phyloP scores from a whole-genome alignment of 1,140 invertebrate species.

The Nixonia krombeini region DNA sequence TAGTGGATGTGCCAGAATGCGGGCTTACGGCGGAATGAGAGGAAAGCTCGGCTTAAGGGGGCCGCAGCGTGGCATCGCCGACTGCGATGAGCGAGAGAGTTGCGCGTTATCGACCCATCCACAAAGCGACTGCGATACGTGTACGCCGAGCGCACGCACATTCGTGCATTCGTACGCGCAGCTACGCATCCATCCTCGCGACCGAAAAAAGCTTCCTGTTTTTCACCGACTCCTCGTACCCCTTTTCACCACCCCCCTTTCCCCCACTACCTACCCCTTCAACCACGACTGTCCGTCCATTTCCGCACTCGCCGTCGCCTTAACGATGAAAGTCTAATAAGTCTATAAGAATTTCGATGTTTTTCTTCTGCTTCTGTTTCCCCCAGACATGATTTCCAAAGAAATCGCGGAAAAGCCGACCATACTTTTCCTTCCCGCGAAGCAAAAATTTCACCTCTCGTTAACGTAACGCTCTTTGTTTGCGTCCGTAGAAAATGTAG shows the following conservation, averaged over 20 bases:
- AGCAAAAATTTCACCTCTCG: no score
- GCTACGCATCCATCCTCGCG: conserved; percentile 27
- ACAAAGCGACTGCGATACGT: conserved; percentile 54
- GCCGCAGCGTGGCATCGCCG: conserved; percentile 61
- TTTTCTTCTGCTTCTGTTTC: no score
- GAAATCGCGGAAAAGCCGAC: not conserved
- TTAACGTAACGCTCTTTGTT: no score
- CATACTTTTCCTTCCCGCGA: no score
- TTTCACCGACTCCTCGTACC: conserved; percentile 2
- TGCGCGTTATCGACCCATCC: conserved; percentile 70
- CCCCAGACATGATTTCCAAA: not conserved
- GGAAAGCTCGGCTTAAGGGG: conserved; percentile 61
- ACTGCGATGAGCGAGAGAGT: conserved; percentile 67
- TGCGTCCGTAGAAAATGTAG: no score
- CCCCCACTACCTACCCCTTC: not conserved
- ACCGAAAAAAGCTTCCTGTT: conserved; percentile 22
- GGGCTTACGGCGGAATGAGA: conserved; percentile 64
- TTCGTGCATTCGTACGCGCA: conserved; percentile 14
- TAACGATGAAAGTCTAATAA: not conserved
- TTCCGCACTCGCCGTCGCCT: not conserved
- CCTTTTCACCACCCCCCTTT: not conserved
- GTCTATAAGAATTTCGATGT: not conserved
- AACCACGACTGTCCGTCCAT: no score
- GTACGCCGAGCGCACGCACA: conserved; percentile 40
- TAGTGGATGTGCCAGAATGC: conserved; percentile 61